Percentiles rank a stretch among this genome's conserved stretches.
phyloP scores from a whole-genome alignment of 1,140 invertebrate species.

The Bombus pyrosoma region DNA sequence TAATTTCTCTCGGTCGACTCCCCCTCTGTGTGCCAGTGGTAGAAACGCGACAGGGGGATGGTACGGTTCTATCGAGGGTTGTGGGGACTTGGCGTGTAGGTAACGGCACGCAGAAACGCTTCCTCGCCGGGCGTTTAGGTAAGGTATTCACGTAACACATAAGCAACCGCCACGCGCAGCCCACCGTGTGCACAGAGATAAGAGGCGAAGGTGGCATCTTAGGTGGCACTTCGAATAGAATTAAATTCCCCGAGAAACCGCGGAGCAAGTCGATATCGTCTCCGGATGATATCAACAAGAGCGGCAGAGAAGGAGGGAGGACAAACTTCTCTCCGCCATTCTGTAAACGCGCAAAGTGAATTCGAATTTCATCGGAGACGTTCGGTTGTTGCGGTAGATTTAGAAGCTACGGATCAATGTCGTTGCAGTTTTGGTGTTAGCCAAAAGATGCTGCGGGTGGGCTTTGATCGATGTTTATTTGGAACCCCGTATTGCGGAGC shows the following conservation, averaged over 20 bases:
- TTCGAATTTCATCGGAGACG: conserved; percentile 16
- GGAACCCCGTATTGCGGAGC: not conserved
- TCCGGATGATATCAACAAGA: conserved; percentile 64
- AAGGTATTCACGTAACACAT: conserved; percentile 76
- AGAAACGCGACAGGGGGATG: not conserved
- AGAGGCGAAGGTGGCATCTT: conserved; percentile 70
- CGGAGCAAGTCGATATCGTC: conserved; percentile 61
- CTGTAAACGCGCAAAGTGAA: conserved; percentile 18
- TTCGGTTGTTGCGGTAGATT: not conserved
- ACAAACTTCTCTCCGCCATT: conserved; percentile 53
- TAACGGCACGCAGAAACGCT: conserved; percentile 63
- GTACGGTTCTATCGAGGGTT: conserved; percentile 1
- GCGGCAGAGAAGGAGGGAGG: not conserved
- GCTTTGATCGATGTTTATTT: conserved; percentile 17
- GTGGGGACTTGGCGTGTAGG: not conserved
- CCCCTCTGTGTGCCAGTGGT: conserved; percentile 21
- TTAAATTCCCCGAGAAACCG: conserved; percentile 66
- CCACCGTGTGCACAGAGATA: conserved; percentile 77
- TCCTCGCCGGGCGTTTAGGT: conserved; percentile 66
- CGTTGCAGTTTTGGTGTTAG: not conserved
- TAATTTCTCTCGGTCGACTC: conserved; percentile 69
- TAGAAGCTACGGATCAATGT: not conserved
- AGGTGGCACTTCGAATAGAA: conserved; percentile 67
- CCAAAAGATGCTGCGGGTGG: not conserved
- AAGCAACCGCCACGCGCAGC: conserved; percentile 74